Evolutionary conservation across 1,140 invertebrate species (phyloP).

Genomic region (Heliconius hermathena): DNA sequence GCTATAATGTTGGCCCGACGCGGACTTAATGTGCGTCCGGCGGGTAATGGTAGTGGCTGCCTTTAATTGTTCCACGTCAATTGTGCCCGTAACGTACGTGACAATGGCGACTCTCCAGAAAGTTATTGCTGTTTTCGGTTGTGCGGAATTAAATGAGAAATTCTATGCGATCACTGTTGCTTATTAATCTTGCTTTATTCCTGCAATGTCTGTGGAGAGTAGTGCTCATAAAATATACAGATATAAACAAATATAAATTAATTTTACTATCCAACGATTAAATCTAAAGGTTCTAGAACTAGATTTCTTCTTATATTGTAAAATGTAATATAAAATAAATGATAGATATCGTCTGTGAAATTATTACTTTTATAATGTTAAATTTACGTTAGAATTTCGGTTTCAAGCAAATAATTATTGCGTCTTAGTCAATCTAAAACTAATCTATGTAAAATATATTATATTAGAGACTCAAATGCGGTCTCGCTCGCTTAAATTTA

Average conservation of each 20-base stretch:
- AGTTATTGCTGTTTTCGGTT: conserved; percentile 19
- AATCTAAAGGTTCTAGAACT: too few relatives aligned
- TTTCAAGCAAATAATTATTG: too few relatives aligned
- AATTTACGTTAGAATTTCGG: too few relatives aligned
- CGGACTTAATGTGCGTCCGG: conserved; percentile 76
- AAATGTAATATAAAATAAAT: too few relatives aligned
- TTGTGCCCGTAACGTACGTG: conserved; percentile 58
- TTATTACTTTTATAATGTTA: too few relatives aligned
- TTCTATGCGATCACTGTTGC: neutral
- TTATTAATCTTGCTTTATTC: neutral
- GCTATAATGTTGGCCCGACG: conserved; percentile 73
- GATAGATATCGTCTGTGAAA: too few relatives aligned
- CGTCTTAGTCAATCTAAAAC: too few relatives aligned
- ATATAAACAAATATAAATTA: neutral
- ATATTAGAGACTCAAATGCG: too few relatives aligned
- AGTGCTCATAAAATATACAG: neutral
- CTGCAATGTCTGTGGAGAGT: neutral
- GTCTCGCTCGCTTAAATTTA: too few relatives aligned
- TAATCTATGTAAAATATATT: too few relatives aligned
- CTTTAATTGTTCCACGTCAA: conserved; percentile 76
- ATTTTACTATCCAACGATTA: too few relatives aligned
- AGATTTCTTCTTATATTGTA: too few relatives aligned
- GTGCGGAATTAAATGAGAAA: conserved; percentile 21
- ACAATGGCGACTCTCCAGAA: conserved; percentile 36
- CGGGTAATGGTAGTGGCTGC: conserved; percentile 64